These are phyloP conservation scores for Callimorpha dominula DNA, from an alignment of 2,888 invertebrate species.

Conservation along the genomic window DNA sequence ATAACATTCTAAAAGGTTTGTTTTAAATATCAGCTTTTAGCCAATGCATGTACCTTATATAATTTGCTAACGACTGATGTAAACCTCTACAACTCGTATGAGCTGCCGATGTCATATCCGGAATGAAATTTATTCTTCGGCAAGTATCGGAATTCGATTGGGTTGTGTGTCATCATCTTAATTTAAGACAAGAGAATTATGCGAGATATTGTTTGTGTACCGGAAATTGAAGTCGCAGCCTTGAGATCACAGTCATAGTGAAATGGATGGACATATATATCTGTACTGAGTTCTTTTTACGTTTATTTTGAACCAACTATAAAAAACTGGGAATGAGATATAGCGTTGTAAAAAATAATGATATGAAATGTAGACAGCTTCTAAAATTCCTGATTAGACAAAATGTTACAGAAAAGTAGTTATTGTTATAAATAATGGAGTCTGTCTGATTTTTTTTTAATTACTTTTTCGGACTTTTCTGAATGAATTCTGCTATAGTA, in stretches of 20 bases:
- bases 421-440: too few species aligned
- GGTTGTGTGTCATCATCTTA: slow-evolving; percentile 1
- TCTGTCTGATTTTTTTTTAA: too few species aligned
- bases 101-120: background rate
- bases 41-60: too few species aligned
- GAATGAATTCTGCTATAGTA: too few species aligned
- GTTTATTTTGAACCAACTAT: background rate
- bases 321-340: background rate
- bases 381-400: too few species aligned
- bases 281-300: background rate
- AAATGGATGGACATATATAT: background rate
- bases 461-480: too few species aligned
- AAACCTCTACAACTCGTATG: background rate
- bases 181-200: slow-evolving; percentile 36
- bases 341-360: too few species aligned
- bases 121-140: background rate
- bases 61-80: too few species aligned
- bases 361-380: too few species aligned
- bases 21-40: too few species aligned
- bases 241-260: slow-evolving; percentile 11
- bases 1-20: too few species aligned
- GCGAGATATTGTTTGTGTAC: slow-evolving; percentile 34
- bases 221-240: slow-evolving; percentile 42
- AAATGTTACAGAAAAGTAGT: too few species aligned
- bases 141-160: background rate